Base-by-base conservation (phyloP, 1,140 invertebrate species). In the Melitaea cinxia region DNA sequence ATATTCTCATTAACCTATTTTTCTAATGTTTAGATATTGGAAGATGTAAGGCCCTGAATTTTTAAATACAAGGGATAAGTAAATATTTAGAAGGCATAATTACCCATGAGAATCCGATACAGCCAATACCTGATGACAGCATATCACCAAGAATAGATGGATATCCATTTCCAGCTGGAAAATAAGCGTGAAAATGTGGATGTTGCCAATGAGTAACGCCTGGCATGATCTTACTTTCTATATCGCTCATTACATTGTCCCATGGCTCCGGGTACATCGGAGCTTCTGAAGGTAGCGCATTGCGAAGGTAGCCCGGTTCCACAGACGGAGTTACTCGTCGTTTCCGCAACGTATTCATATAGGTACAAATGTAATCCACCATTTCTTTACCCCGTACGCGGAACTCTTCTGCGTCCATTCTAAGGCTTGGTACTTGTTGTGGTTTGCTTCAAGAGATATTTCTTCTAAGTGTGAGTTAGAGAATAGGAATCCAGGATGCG, bases 121-220 rank as follows among this genome's bases (percentile, higher is more conserved):
- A 98, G 1, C 98, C 98, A 65, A 99, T 97, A 10, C 96, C 97
- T 83, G 98, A 96, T 10, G 96, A 95, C 33, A 99, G 88, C 97
- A 99, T 99, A 74, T 99, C 98, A n/a, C 97, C 99, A 14, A 99
- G 91, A 60, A 99, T 99, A 0, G 98, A 99, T 1, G 99, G 98
- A 86, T 95, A 99, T 0, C 97, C 98, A 92, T 99, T 99, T 21
- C 98, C 99, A 0, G 98, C 95, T 1, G 99, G 99, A 84, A 99
- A 99, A 85, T 99, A 99, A 0, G 99, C 99, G 88, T 99, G 98
- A 91, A 99, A 99, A 52, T 97, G 92, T 0, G 99, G 99, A 93
- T 99, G 99, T 88, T 99, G 98, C 99, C 99, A 99, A 88, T 99
- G 98, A 0, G 98, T 99, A 59, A 98, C 96, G 33, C 99, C 99